Evolutionary conservation across 2,888 invertebrate genomes (phyloP).

Genomic region (Nematopogon swammerdamellus): DNA sequence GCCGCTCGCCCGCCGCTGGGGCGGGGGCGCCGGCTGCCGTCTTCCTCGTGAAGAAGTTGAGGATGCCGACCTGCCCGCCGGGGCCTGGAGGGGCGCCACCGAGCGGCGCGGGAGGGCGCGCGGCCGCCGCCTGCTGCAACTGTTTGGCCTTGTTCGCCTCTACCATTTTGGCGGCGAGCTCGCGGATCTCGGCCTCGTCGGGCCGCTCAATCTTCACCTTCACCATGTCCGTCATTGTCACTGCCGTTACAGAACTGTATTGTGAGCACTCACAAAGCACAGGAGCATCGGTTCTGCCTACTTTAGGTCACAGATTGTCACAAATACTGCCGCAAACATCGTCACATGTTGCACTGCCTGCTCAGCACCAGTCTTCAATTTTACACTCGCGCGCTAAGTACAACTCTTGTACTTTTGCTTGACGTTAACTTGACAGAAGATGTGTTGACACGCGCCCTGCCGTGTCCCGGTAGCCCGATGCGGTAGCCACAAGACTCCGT

Average conservation of each 20-base stretch:
- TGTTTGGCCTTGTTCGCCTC: constrained; percentile 74
- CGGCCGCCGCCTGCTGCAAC: constrained; percentile 44
- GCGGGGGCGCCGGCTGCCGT: constrained; percentile 22
- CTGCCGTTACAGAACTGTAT: neutral
- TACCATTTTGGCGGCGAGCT: constrained; percentile 83
- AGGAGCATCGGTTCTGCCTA: constrained; percentile 2
- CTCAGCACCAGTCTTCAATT: no score
- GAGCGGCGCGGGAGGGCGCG: constrained; percentile 36
- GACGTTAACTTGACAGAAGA: no score
- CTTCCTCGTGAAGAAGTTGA: constrained; percentile 59
- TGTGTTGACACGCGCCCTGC: constrained; percentile 3
- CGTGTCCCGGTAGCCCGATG: constrained; percentile 7
- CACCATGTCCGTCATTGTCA: constrained; percentile 38
- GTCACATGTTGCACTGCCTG: no score
- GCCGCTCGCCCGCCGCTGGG: constrained; percentile 23
- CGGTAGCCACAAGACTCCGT: neutral
- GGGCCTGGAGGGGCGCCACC: constrained; percentile 30
- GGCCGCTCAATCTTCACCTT: constrained; percentile 71
- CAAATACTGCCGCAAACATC: no score
- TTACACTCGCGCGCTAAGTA: no score
- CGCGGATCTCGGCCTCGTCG: constrained; percentile 85
- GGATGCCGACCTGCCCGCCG: constrained; percentile 55
- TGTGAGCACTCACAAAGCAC: no score
- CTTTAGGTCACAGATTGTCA: neutral
- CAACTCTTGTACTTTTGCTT: no score